Evolutionary conservation across 2,113 vertebrate genomes (phyloP), one percentile per base, ranked within the genome.

Genomic region (Mirza zaza): DNA sequence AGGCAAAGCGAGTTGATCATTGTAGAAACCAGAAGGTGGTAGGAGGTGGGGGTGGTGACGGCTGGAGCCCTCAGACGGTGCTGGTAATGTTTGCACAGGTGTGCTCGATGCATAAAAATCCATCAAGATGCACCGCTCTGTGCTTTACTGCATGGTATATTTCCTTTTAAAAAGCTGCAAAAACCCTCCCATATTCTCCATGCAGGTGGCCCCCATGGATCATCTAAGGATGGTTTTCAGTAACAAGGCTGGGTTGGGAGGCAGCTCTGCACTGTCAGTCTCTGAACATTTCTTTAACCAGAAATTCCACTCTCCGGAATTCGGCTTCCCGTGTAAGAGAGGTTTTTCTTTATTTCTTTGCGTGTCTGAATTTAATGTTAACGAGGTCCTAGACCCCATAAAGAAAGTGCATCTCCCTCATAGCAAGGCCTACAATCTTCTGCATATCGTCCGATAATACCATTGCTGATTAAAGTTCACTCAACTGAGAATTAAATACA

Each of bases 401-500:
- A 21, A 73, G 61, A 52, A 94, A 57, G 89, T 1, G 2, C 1
- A 0, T 11, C 45, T n/a, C 20, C 48, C 73, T 67, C 80, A 18
- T 2, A 21, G 5, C 17, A 3, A 52, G n/a, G 29, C 90, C 75
- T 59, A 48, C 18, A 45, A 82, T 36, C 70, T 36, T 71, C 4
- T 32, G 34, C 5, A 8, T 18, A 11, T 39, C 36, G 70, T 50
- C 57, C 96, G 55, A 17, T 42, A 83, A 93, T 76, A 63, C 25
- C 63, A 4, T 3, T 61, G 55, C 94, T 90, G 95, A 57, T 96
- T 97, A 96, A 76, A 97, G 21, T 50, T 90, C 92, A 25, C 77
- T 96, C 94, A 36, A 23, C 70, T 57, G 88, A 97, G 97, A 91
- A 95, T 97, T 65, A 96, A 97, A 95, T 48, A 67, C 98, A 55